These are phyloP conservation scores for Drosophila elegans DNA, from an alignment of 1,140 invertebrate genomes.

Conservation along the genomic window DNA sequence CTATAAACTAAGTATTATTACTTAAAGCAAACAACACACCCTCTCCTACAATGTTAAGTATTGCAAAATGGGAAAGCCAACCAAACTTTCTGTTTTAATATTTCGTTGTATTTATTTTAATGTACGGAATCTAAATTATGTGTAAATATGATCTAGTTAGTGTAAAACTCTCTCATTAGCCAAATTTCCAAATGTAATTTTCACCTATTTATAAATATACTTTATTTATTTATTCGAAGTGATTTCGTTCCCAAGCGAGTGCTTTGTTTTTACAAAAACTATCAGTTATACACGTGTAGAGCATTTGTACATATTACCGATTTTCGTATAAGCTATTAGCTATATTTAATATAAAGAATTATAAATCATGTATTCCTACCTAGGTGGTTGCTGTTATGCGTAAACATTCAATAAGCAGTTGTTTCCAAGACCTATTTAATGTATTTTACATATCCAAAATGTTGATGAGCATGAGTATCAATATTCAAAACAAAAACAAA, in stretches of 20 bases:
- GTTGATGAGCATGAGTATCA: slow-evolving; percentile 45
- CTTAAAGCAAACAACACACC: slow-evolving; percentile 29
- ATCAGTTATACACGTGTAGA: slow-evolving; percentile 36
- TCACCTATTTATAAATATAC: slow-evolving; percentile 41
- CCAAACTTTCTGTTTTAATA: slow-evolving; percentile 59
- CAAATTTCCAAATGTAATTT: slow-evolving; percentile 67
- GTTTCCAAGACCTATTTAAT: slow-evolving; percentile 35
- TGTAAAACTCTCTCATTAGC: slow-evolving; percentile 73
- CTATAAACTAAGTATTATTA: slow-evolving; percentile 54
- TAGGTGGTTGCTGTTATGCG: slow-evolving; percentile 60
- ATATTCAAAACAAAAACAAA: slow-evolving; percentile 28
- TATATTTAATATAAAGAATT: slow-evolving; percentile 22
- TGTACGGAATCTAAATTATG: slow-evolving; percentile 56
- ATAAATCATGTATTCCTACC: slow-evolving; percentile 51
- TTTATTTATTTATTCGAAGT: slow-evolving; percentile 62
- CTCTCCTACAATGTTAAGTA: slow-evolving; percentile 47
- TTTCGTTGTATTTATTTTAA: slow-evolving; percentile 61
- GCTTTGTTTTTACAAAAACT: slow-evolving; percentile 24
- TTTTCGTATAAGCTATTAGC: slow-evolving; percentile 23
- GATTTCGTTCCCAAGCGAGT: slow-evolving; percentile 33
- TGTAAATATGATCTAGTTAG: slow-evolving; percentile 62
- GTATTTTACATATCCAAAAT: slow-evolving; percentile 52
- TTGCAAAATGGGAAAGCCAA: slow-evolving; percentile 23
- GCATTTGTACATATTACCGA: slow-evolving; percentile 43
- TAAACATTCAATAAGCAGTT: slow-evolving; percentile 57